Evolutionary conservation across 2,888 invertebrate genomes (phyloP), one percentile per base, ranked within the genome.

Genomic region (Drosophila stalkeri): DNA sequence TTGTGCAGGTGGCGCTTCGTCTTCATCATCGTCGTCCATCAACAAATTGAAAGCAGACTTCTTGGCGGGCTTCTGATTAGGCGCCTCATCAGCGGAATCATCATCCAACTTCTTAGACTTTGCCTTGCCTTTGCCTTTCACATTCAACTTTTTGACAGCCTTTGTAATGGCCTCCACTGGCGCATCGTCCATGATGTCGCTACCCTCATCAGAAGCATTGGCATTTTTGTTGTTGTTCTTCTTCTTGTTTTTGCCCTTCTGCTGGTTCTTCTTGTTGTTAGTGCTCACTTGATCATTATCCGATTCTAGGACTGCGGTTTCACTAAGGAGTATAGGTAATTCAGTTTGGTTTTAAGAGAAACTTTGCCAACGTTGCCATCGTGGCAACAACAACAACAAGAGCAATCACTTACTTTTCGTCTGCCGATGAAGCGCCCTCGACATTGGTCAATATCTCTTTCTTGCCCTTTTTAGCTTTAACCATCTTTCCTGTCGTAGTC

Each of bases 381-480:
- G 75, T 75, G 70, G 70, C 69, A 57, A 47, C 61, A 43, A 31
- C 61, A 57, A 56, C 55, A 52, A n/a, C 59, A 69, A 67, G 61
- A 56, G 56, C 55, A 52, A 16, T 52, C 61, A 93, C 94, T 95
- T 94, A 96, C 96, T 96, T 95, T 90, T 96, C 96, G 83, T 96
- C 96, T 80, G 95, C 96, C 81, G 95, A 95, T 92, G 91, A 91
- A 52, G 81, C 87, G 63, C 79, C 84, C 60, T 84, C 91, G 68
- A 76, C 86, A 33, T 78, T 79, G 74, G 82, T 86, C 79, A 90
- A 94, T 92, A 94, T 95, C 93, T 95, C 95, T 94, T 96, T 96
- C 94, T 96, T 96, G 92, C 96, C 95, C 94, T 96, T 97, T 95
- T 96, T 97, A 92, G 96, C 94, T 94, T 97, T 97, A 92, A 96